Evolutionary conservation across 2,888 invertebrate species (phyloP).

Genomic region (Scaptomyza polygonia): DNA sequence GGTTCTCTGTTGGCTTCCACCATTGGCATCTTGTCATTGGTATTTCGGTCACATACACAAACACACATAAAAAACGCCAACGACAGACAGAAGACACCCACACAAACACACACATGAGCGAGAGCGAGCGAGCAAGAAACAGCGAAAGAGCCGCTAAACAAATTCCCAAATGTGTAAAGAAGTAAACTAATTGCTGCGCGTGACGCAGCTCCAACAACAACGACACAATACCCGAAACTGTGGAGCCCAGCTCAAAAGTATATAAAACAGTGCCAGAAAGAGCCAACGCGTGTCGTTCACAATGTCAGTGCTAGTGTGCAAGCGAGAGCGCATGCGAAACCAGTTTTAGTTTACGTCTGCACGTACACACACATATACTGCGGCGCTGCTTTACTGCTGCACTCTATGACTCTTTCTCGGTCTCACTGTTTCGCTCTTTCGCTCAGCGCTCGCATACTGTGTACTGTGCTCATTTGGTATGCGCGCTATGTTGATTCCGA

Average conservation of each 20-base stretch:
- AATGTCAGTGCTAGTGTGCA: slow-evolving; percentile 17
- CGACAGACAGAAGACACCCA: slow-evolving; percentile 52
- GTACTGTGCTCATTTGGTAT: slow-evolving; percentile 80
- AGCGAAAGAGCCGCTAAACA: slow-evolving; percentile 56
- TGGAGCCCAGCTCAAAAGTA: slow-evolving; percentile 40
- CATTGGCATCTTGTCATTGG: slow-evolving; percentile 81
- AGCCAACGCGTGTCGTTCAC: slow-evolving; percentile 24
- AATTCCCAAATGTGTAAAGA: slow-evolving; percentile 82
- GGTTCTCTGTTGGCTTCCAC: slow-evolving; percentile 39
- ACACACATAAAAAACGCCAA: slow-evolving; percentile 76
- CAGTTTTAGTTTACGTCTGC: slow-evolving; percentile 71
- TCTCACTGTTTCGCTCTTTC: slow-evolving; percentile 34
- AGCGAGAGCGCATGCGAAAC: slow-evolving; percentile 64
- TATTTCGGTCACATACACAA: slow-evolving; percentile 84
- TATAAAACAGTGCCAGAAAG: slow-evolving; percentile 58
- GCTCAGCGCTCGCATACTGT: slow-evolving; percentile 13
- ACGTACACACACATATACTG: slow-evolving; percentile 50
- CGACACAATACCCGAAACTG: slow-evolving; percentile 27
- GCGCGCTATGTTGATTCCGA: slow-evolving; percentile 83
- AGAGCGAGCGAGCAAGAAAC: slow-evolving; percentile 49
- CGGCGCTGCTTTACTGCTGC: slow-evolving; percentile 42
- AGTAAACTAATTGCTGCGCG: slow-evolving; percentile 83
- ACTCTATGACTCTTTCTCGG: slow-evolving; percentile 28
- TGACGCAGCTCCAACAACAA: slow-evolving; percentile 72
- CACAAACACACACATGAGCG: slow-evolving; percentile 77